phyloP scores from a whole-genome alignment of 2,113 vertebrate genomes.

The Probosciger aterrimus region DNA sequence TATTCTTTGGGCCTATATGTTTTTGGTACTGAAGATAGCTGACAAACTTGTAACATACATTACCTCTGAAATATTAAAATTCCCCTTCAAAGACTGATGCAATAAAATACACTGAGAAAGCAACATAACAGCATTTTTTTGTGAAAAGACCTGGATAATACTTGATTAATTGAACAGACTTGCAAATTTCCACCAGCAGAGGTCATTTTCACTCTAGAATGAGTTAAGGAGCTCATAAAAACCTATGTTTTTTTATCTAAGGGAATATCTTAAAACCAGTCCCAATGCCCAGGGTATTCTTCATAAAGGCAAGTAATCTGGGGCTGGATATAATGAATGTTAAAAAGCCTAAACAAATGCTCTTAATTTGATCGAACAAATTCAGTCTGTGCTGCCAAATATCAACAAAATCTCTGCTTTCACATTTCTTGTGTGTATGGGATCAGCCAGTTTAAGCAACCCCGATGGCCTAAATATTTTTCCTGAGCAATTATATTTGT shows the following conservation, averaged over 20 bases:
- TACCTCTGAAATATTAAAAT: not conserved
- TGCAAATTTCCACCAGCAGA: conserved; percentile 46
- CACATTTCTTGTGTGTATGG: not conserved
- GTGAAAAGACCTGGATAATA: not conserved
- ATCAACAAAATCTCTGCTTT: not conserved
- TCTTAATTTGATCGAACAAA: not conserved
- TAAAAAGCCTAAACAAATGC: not conserved
- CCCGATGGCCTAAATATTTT: not conserved
- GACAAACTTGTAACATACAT: not conserved
- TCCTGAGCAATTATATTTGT: not conserved
- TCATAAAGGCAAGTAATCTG: not conserved
- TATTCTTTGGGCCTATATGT: not conserved
- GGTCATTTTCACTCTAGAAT: conserved; percentile 51
- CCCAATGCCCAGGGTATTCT: not conserved
- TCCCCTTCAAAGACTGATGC: not conserved
- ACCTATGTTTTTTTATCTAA: not conserved
- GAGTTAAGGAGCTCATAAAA: not conserved
- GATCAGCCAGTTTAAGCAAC: not conserved
- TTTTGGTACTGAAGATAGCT: not conserved
- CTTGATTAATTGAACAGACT: not conserved
- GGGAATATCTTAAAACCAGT: not conserved
- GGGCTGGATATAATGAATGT: not conserved
- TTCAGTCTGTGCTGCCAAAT: not conserved
- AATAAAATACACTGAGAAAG: not conserved
- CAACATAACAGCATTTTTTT: not conserved